phyloP scores from a whole-genome alignment of 2,113 vertebrate genomes.

The Oreocharis arfaki region DNA sequence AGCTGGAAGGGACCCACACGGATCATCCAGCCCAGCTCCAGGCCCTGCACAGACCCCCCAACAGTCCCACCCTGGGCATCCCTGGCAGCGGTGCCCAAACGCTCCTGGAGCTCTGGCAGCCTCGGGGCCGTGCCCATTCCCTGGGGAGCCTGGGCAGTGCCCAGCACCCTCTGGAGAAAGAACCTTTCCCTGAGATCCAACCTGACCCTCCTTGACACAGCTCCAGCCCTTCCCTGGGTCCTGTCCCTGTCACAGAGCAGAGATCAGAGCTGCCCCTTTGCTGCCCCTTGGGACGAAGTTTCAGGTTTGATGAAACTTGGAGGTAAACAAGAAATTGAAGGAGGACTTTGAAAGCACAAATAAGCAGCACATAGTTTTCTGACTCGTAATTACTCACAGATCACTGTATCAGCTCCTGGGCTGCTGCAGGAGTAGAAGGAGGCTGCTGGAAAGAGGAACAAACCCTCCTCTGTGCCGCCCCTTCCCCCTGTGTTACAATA shows the following conservation, averaged over 20 bases:
- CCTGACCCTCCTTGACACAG: rapidly evolving
- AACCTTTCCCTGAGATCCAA: background rate
- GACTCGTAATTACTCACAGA: background rate
- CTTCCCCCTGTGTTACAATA: background rate
- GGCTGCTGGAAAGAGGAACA: background rate
- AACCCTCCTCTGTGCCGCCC: background rate
- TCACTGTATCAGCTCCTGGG: background rate
- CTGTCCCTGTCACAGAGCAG: background rate
- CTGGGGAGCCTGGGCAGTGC: background rate
- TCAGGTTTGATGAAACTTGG: background rate
- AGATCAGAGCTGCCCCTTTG: rapidly evolving
- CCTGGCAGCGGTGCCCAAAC: rapidly evolving
- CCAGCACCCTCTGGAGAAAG: background rate
- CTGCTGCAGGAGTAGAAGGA: background rate
- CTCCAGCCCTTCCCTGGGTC: background rate
- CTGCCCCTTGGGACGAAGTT: background rate
- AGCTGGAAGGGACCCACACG: background rate
- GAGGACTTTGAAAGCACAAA: background rate
- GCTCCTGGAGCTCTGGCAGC: background rate
- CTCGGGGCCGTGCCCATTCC: background rate
- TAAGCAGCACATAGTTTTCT: background rate
- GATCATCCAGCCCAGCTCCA: rapidly evolving
- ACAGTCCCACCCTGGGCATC: background rate
- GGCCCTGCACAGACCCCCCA: background rate
- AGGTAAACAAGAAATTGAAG: background rate